Percentiles rank a stretch among this genome's conserved stretches.
These are phyloP conservation scores for Centropus bengalensis DNA, from an alignment of 2,113 vertebrate genomes.

Conservation along the genomic window DNA sequence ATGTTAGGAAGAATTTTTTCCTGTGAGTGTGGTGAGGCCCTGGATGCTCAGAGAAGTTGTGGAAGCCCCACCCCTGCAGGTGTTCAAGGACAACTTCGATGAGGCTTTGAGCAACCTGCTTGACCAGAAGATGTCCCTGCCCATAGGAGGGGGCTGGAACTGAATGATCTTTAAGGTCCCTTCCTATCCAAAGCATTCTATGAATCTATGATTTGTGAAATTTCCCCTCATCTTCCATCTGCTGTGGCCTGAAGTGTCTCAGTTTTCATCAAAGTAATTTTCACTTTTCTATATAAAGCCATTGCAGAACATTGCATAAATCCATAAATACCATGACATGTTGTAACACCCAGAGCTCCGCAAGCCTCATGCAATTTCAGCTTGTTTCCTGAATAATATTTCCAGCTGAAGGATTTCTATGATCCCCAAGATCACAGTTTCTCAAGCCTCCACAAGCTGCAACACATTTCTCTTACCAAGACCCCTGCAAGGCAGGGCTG, in stretches of 20 bases:
- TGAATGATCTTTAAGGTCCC: too few species aligned
- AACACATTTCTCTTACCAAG: fast-evolving
- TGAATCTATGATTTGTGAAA: background rate
- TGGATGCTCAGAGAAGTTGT: too few species aligned
- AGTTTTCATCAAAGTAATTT: background rate
- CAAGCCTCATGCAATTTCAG: background rate
- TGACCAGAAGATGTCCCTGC: too few species aligned
- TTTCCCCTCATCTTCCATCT: background rate
- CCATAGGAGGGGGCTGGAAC: too few species aligned
- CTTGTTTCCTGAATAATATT: background rate
- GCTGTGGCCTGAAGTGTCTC: background rate
- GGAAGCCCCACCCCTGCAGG: too few species aligned
- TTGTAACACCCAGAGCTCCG: background rate
- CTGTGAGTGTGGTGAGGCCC: too few species aligned
- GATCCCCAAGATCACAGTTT: background rate
- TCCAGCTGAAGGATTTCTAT: background rate
- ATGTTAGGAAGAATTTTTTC: too few species aligned
- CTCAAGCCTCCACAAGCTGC: background rate
- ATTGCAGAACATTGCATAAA: background rate
- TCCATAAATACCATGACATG: background rate
- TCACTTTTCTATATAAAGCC: background rate
- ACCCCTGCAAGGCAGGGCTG: background rate
- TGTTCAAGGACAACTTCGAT: too few species aligned
- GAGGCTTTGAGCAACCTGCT: too few species aligned
- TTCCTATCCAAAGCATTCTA: too few species aligned